These are phyloP conservation scores for Pyrocoelia pectoralis DNA, from an alignment of 2,888 invertebrate genomes.

Conservation along the genomic window DNA sequence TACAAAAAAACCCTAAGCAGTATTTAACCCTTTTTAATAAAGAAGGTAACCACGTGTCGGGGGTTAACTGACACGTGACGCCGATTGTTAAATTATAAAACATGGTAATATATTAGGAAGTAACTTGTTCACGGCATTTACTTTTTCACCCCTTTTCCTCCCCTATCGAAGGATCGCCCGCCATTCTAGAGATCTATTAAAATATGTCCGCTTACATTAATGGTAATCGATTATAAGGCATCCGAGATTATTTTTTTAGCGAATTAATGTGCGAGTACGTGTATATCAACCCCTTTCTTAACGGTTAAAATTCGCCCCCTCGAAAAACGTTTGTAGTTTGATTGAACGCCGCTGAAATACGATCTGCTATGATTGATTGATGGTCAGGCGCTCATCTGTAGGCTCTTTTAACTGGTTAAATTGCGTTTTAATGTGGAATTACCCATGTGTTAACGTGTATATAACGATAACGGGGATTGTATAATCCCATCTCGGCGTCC, in stretches of 20 bases:
- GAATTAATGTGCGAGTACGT: not conserved
- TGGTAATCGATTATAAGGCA: conserved; percentile 39
- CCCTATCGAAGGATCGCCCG: conserved; percentile 14
- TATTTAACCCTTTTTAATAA: conserved; percentile 59
- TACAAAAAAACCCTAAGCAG: conserved; percentile 53
- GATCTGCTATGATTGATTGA: conserved; percentile 42
- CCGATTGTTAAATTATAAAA: conserved; percentile 56
- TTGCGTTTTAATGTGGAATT: conserved; percentile 36
- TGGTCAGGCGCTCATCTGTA: conserved; percentile 34
- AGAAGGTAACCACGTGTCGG: conserved; percentile 53
- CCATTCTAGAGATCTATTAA: conserved; percentile 12
- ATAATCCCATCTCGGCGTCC: conserved; percentile 19
- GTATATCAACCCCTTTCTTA: conserved; percentile 40
- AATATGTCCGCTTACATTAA: conserved; percentile 22
- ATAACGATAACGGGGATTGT: conserved; percentile 34
- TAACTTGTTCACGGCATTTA: conserved; percentile 25
- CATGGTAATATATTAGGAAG: conserved; percentile 42
- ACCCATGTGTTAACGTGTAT: conserved; percentile 36
- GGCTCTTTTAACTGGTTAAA: conserved; percentile 37
- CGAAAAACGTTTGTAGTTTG: conserved; percentile 38
- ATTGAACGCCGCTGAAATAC: conserved; percentile 41
- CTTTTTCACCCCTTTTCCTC: conserved; percentile 21
- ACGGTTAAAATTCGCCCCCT: conserved; percentile 42
- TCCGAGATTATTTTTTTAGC: conserved; percentile 2
- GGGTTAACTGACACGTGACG: conserved; percentile 53